Evolutionary conservation across 2,888 invertebrate genomes (phyloP), one percentile per base, ranked within the genome.

Genomic region (Rotaria socialis): DNA sequence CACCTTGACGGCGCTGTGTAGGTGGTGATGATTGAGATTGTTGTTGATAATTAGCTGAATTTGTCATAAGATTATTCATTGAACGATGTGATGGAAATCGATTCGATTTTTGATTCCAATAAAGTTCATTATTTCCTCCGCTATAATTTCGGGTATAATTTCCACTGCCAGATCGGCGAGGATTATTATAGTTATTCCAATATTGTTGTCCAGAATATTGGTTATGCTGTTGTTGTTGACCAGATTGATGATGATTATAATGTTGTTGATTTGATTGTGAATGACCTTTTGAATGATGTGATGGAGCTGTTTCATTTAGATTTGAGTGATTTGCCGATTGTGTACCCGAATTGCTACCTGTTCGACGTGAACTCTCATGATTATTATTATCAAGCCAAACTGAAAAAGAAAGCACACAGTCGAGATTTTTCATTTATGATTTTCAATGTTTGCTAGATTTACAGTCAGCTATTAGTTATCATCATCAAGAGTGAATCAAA

Each of bases 21-120:
- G 80, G 80, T 47, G 80, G 80, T 47, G 80, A 80, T 24, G 47
- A 47, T 47, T 80, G 80, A 47, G 80, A n/a, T 80, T 80, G 80
- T 80, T 80, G 80, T 80, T 80, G 80, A 35, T 67, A 67, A 41
- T 67, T 67, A 41, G 35, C 67, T 16, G 67, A 14, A 67, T 67
- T 67, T 11, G 67, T 67, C 35, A 67, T 67, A 19, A 67, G 67
- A 35, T 67, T 67, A 67, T 67, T 67, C 67, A 67, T 67, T 35
- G 67, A 67, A 67, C 67, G 67, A 67, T 67, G 67, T 19, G 67
- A 67, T 67, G 67, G 67, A 35, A 67, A 67, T 67, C 67, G 67
- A 67, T 35, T 67, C 0, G 27, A 35, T 67, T 67, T 67, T 19
- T 35, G 67, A 67, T 67, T 67, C 67, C 67, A 67, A 67, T 67